Evolutionary conservation across 2,113 vertebrate genomes (phyloP), one percentile per base, ranked within the genome.

Genomic region (Sitta europaea): DNA sequence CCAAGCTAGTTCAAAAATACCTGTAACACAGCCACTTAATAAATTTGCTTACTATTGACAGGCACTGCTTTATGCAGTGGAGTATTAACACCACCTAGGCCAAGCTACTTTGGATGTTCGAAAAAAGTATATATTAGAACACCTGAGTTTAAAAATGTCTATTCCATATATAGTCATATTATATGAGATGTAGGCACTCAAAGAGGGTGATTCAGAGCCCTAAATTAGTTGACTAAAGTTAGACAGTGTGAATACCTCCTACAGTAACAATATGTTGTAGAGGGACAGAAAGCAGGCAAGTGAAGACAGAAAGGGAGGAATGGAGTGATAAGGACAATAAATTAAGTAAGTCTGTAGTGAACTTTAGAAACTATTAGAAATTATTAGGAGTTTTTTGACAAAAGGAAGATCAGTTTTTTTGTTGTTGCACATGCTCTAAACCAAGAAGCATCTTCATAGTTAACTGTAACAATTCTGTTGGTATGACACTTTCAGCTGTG

Each of bases 141-240:
- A 97, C 94, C 94, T 93, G 91, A 61, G 42, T 79, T 90, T 62
- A 88, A 96, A 94, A 94, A 61, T 72, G 12, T 42, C 50, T 79
- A 57, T 88, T 93, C 94, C 88, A 66, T 95, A 92, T 93, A 91
- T 86, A 95, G 94, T 79, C 78, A 86, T 93, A 86, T 94, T 95
- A 23, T 75, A 14, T 70, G 88, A 94, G 54, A 77, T 68, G 70
- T 53, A 93, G 92, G 67, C 67, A 92, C 71, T 96, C 66, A 50
- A 76, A 72, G 54, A 83, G 92, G 75, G 88, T 97, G 96, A 97
- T 88, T 97, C 96, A 97, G 92, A 92, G 71, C 38, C 82, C 95
- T 79, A 80, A 96, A 96, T 96, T 96, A 93, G 94, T 93, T 92
- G 66, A 90, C 96, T 97, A 94, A 97, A 96, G 90, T 96, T 97